Conservation (phyloP, 2,113 vertebrate species). For the Brevimyrus niger region DNA sequence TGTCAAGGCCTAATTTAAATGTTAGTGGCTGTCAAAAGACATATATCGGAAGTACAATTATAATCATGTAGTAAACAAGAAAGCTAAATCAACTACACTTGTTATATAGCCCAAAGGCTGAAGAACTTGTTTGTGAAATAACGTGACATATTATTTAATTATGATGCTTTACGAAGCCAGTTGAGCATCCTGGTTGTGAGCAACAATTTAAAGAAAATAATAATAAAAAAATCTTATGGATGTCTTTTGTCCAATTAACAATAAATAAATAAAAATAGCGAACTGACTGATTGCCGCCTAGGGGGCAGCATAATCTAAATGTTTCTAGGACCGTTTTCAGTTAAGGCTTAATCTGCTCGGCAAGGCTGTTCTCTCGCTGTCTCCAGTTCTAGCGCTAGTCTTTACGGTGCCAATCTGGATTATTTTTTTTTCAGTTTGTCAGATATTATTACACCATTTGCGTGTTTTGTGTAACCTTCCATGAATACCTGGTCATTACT, state of each 20-base stretch:
- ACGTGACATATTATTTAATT: background rate
- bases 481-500: background rate
- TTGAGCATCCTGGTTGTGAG: background rate
- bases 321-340: background rate
- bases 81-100: background rate
- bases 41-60: background rate
- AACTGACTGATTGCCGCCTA: background rate
- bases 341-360: background rate
- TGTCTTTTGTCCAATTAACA: background rate
- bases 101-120: background rate
- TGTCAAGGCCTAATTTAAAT: background rate
- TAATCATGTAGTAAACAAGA: background rate
- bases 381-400: background rate
- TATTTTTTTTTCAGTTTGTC: background rate
- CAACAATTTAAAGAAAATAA: background rate
- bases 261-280: background rate
- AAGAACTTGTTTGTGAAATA: background rate
- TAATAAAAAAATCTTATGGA: background rate
- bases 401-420: background rate
- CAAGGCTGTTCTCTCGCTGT: background rate
- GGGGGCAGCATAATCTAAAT: conserved; percentile 12
- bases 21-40: background rate
- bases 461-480: background rate
- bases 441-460: background rate
- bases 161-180: background rate